Base-by-base conservation (phyloP, 2,797 vertebrate species). In the Sylvilagus floridanus region DNA sequence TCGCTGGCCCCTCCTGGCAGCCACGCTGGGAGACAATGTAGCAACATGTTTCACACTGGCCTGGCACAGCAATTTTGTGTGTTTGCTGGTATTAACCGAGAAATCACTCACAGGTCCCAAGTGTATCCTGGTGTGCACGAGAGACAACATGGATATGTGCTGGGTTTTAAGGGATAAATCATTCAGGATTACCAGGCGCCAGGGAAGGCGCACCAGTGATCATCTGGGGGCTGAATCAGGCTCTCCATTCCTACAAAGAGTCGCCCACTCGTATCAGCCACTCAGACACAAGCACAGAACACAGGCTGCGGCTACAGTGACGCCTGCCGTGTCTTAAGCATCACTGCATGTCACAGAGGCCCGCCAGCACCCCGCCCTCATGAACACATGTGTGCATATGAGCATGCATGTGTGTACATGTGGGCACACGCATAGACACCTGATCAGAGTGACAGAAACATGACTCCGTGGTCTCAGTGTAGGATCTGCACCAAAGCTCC, bases 71-170 rank as follows among this genome's bases (percentile, higher is more conserved):
- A 47, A 60, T 37, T 57, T 72, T 42, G 3, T 6, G 47, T 30
- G 60, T 89, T 76, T 75, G 82, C 63, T 68, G 62, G 57, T 37
- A 37, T 63, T 84, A 90, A 81, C 47, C 62, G 71, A 72, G 52
- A 66, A 65, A 77, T 90, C 63, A 68, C 57, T 42, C 75, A 28
- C 37, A 21, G 0, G 9, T 63, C 85, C 91, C 82, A 54, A 26
- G 57, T 13, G 60, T 9, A 14, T 66, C 63, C 26, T 7, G 89
- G 32, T 22, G 50, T 42, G 54, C 87, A 42, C 5, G 1, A 69
- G 37, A 52, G 62, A 57, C 50, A 30, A 30, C 26, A 54, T 7
- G 37, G n/a, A 47, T 37, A 11, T 5, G 32, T 87, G 84, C 37
- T 35, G 54, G 28, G 77, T 88, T 83, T 76, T 85, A 66, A 81